A percentile compares a stretch with the other conserved stretches of the same genome.
Evolutionary conservation across 2,797 vertebrate genomes (phyloP).

Genomic region (Neostethus bicornis): DNA sequence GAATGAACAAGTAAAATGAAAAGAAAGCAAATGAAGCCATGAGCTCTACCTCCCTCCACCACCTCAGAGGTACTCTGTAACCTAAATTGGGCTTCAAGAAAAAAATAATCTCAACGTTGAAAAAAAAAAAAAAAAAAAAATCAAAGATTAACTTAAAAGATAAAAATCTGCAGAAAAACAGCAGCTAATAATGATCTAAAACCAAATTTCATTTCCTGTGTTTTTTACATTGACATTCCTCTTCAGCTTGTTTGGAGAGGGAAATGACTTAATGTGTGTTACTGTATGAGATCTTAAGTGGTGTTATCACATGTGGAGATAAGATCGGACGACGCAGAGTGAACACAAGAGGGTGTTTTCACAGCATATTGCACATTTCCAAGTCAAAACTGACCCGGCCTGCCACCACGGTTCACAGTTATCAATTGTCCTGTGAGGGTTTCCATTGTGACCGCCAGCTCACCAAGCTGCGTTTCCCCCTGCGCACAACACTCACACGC

Average conservation of each 20-base stretch:
- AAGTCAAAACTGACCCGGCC: conserved; percentile 70
- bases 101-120: conserved; percentile 47
- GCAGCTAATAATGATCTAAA: conserved; percentile 36
- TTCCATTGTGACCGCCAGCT: conserved; percentile 47
- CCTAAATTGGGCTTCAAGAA: conserved; percentile 55
- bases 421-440: conserved; percentile 63
- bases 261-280: conserved; percentile 81
- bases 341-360: conserved; percentile 73
- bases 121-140: conserved; percentile 22
- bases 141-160: conserved; percentile 50
- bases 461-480: conserved; percentile 54
- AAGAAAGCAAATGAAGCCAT: conserved; percentile 64
- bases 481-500: conserved; percentile 61
- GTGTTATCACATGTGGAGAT: conserved; percentile 79
- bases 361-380: conserved; percentile 78
- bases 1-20: conserved; percentile 73
- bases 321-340: conserved; percentile 58
- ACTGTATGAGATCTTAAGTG: conserved; percentile 79
- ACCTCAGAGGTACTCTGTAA: conserved; percentile 37
- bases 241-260: conserved; percentile 72
- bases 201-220: conserved; percentile 44
- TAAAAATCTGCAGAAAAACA: conserved; percentile 58
- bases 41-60: conserved; percentile 46
- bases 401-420: conserved; percentile 65
- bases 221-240: conserved; percentile 28